Conservation (phyloP, 2,888 invertebrate species). For the Metalampra italica region DNA sequence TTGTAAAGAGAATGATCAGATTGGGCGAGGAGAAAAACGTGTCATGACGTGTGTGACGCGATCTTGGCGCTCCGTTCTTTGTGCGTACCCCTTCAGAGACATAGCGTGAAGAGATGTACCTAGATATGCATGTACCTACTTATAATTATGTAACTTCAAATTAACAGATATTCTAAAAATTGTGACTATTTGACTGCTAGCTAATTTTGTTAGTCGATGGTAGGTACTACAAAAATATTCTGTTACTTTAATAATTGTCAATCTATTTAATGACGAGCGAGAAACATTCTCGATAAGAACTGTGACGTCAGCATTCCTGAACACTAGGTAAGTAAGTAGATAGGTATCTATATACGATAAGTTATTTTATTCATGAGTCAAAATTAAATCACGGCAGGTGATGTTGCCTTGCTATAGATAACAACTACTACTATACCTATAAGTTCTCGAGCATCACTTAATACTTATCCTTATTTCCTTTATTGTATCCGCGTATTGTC, state of each 20-base stretch:
- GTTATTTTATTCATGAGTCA: slow-evolving; percentile 6
- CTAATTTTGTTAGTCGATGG: too few species aligned
- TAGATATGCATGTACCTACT: too few species aligned
- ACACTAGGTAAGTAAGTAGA: neutral
- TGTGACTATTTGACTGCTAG: neutral
- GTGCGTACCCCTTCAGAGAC: too few species aligned
- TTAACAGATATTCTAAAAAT: neutral
- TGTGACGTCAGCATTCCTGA: neutral
- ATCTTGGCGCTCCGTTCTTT: too few species aligned
- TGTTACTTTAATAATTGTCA: too few species aligned
- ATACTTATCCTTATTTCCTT: slow-evolving; percentile 33
- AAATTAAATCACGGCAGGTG: slow-evolving; percentile 45
- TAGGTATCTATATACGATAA: neutral
- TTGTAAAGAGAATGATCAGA: too few species aligned
- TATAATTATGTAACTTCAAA: neutral
- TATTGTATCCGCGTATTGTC: slow-evolving; percentile 38
- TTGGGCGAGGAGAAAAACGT: too few species aligned
- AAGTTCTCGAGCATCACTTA: slow-evolving; percentile 34
- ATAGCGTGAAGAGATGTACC: too few species aligned
- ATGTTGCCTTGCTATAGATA: slow-evolving; percentile 31
- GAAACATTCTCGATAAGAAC: neutral
- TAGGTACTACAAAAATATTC: too few species aligned
- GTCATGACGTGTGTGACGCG: too few species aligned
- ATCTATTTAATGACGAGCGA: neutral
- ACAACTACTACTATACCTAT: slow-evolving; percentile 34